These are phyloP conservation scores for Pelochelys cantorii DNA, from an alignment of 2,797 vertebrate species.

Conservation along the genomic window DNA sequence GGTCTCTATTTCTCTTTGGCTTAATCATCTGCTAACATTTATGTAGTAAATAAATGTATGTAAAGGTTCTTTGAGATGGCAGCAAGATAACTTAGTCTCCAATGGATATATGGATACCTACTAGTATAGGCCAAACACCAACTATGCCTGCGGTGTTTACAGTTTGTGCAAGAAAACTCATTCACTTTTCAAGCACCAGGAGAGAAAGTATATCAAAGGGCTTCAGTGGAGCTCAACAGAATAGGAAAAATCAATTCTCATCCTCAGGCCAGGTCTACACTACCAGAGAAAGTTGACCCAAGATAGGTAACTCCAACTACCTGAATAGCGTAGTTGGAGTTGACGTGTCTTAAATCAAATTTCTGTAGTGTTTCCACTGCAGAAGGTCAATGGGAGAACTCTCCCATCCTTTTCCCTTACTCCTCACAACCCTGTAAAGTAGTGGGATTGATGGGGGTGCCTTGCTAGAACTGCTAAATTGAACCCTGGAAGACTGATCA, in stretches of 20 bases:
- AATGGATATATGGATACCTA: neutral
- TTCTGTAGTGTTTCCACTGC: too few relatives aligned
- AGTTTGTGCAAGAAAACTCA: neutral
- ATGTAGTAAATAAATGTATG: conserved; percentile 18
- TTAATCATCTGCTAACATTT: conserved; percentile 12
- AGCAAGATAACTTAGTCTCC: conserved; percentile 5
- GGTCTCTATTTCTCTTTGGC: neutral
- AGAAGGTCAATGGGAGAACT: too few relatives aligned
- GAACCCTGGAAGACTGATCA: too few relatives aligned
- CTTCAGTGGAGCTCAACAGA: conserved; percentile 2
- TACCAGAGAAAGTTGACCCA: too few relatives aligned
- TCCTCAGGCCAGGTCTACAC: neutral
- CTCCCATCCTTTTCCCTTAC: too few relatives aligned
- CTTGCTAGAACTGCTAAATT: too few relatives aligned
- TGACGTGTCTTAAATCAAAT: too few relatives aligned
- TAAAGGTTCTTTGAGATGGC: conserved; percentile 2
- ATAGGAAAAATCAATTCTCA: conserved; percentile 4
- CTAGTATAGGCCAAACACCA: neutral
- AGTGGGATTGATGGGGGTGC: too few relatives aligned
- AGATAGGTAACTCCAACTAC: too few relatives aligned
- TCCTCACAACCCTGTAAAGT: too few relatives aligned
- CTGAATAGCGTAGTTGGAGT: too few relatives aligned
- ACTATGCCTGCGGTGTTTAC: neutral
- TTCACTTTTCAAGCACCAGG: neutral
- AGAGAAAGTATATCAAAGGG: conserved; percentile 4